phyloP scores from a whole-genome alignment of 2,797 vertebrate species.

The Manis crassicaudata region DNA sequence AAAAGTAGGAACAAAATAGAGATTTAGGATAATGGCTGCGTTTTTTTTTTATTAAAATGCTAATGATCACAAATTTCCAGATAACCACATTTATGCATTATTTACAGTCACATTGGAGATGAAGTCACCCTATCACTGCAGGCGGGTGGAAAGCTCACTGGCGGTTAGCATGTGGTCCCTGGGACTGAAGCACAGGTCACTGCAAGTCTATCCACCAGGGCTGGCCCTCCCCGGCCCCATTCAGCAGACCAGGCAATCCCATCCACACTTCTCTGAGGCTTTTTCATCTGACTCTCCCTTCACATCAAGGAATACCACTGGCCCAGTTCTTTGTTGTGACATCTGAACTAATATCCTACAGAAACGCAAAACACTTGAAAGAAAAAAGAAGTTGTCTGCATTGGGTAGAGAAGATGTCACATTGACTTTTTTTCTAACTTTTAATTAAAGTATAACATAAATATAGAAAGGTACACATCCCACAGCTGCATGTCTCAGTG shows the following conservation, averaged over 20 bases:
- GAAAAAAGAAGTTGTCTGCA: not conserved
- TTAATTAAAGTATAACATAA: not conserved
- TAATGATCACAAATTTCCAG: conserved; percentile 84
- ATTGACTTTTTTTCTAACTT: not conserved
- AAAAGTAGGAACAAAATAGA: conserved; percentile 72
- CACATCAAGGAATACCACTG: not conserved
- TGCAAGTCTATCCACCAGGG: not conserved
- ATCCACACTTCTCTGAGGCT: accelerated
- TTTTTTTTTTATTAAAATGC: conserved; percentile 86
- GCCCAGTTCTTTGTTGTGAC: not conserved
- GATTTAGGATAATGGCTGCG: conserved; percentile 83
- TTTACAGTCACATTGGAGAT: conserved; percentile 77
- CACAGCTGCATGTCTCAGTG: not conserved
- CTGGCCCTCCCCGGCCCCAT: not conserved
- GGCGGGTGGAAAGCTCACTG: not conserved
- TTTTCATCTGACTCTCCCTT: not conserved
- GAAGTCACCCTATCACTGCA: conserved; percentile 42
- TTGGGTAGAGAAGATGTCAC: not conserved
- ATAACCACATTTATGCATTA: conserved; percentile 84
- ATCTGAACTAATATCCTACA: not conserved
- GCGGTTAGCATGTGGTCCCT: not conserved
- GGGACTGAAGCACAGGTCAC: not conserved
- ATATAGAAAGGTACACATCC: not conserved
- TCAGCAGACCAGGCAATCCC: not conserved
- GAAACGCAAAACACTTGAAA: conserved; percentile 10